phyloP scores from a whole-genome alignment of 2,888 invertebrate species.

The Choristoneura rosaceana region DNA sequence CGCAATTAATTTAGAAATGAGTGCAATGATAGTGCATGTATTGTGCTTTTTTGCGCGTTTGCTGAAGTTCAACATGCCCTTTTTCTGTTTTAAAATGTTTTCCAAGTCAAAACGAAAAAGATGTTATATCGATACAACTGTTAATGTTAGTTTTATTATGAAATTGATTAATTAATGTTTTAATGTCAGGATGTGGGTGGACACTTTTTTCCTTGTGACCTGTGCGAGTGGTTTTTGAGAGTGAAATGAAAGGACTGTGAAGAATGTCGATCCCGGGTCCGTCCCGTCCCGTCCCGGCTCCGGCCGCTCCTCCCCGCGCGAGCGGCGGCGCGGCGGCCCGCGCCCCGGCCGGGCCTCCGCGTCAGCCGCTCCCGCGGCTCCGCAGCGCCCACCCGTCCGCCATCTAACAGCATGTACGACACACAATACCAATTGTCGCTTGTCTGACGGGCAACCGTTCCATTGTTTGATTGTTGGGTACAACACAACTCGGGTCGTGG shows the following conservation, averaged over 20 bases:
- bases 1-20: conserved; percentile 48
- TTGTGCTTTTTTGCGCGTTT: conserved; percentile 67
- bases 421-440: conserved; percentile 84
- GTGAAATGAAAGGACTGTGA: conserved; percentile 53
- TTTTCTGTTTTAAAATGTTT: conserved; percentile 70
- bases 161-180: conserved; percentile 34
- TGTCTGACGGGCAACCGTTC: conserved; percentile 87
- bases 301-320: conserved; percentile 44
- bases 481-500: conserved; percentile 86
- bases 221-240: conserved; percentile 58
- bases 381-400: conserved; percentile 72
- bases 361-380: conserved; percentile 64
- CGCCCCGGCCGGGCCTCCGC: conserved; percentile 54
- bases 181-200: conserved; percentile 72
- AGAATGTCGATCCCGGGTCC: conserved; percentile 50
- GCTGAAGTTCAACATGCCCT: conserved; percentile 68
- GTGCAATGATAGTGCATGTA: conserved; percentile 75
- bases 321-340: conserved; percentile 49
- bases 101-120: conserved; percentile 60
- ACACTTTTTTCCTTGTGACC: conserved; percentile 67
- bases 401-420: conserved; percentile 84
- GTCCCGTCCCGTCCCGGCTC: conserved; percentile 53
- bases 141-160: conserved; percentile 62
- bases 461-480: conserved; percentile 87
- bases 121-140: conserved; percentile 52